Evolutionary conservation across 2,797 vertebrate genomes (phyloP), one percentile per base, ranked within the genome.

Genomic region (Strix occidentalis): DNA sequence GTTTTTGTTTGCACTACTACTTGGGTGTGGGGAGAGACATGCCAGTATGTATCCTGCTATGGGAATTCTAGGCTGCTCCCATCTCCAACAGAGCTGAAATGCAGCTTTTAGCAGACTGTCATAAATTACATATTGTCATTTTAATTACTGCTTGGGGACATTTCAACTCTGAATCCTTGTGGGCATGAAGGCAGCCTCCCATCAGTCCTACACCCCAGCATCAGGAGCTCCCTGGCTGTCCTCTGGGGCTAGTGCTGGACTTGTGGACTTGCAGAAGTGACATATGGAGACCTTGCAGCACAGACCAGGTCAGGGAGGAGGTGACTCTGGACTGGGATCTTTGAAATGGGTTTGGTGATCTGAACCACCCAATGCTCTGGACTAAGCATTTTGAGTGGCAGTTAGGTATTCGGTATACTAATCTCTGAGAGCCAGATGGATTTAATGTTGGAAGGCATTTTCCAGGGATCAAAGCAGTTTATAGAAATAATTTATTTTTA

Each of bases 401-500:
- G 70, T 51, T 56, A 18, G 39, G 24, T 70, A 24, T 26, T 57
- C 10, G 2, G 23, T 43, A 7, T 6, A 39, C 71, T 91, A 85
- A 95, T 93, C 92, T 95, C 64, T 29, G 61, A 75, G 58, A 94
- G 79, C 45, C 86, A 93, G 57, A 57, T 51, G 90, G 78, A 87
- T 94, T 96, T 90, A 71, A 80, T 48, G 76, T 95, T 65, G 89
- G 65, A 58, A 92, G 78, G 56, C 76, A 17, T 84, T 91, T 94
- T 89, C 78, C 46, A 89, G 65, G 68, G 78, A 95, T 93, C 92
- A 94, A 95, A 96, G 96, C 25, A 31, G 29, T 91, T 92, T 84
- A 72, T 76, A 89, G 89, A 91, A 95, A 95, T 93, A 91, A 91
- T 61, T 95, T 74, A 89, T 95, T 95, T 96, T 92, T 94, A 91